Evolutionary conservation across 2,888 invertebrate species (phyloP), one percentile per base, ranked within the genome.

Genomic region (Sipunculus nudus): DNA sequence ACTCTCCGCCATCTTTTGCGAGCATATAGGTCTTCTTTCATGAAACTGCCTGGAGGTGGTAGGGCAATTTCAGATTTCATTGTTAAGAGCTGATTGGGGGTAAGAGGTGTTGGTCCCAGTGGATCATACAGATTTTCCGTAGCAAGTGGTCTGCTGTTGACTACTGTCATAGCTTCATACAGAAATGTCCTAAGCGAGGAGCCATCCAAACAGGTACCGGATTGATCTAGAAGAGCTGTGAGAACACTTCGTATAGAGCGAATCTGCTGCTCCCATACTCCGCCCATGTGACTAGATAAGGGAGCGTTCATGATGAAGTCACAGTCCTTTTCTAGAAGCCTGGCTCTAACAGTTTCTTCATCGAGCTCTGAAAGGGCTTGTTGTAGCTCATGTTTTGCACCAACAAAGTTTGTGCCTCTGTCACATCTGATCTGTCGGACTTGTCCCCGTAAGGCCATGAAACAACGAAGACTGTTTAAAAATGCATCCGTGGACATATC

Each of bases 371-470:
- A 23, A 21, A 55, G 25, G 3, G 47, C 53, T 28, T 21, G n/a
- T 29, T 32, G 26, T 21, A 74, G 53, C 58, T 73, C 70, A 35
- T 66, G 63, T n/a, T 63, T 58, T 2, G 73, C 72, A 23, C 72
- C 73, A 10, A 69, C 49, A 26, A 74, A 74, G 52, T 74, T 73
- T n/a, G 67, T 57, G 10, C 73, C 75, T 55, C 64, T 63, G 46
- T 75, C 73, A 0, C 58, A 72, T 0, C 68, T 49, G 0, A 72
- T 53, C 28, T 62, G 63, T 38, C 60, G 38, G 0, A 72, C 65
- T 3, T 48, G 19, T 16, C 74, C 71, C 19, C 72, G 45, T 8
- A 68, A 59, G 4, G 71, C 64, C 5, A 70, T 67, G 46, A 72
- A 72, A 39, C 71, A 63, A 8, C 68, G 41, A 4, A 73, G 29